These are phyloP conservation scores for Micrasema longulum DNA, from an alignment of 1,140 invertebrate species.

Conservation along the genomic window DNA sequence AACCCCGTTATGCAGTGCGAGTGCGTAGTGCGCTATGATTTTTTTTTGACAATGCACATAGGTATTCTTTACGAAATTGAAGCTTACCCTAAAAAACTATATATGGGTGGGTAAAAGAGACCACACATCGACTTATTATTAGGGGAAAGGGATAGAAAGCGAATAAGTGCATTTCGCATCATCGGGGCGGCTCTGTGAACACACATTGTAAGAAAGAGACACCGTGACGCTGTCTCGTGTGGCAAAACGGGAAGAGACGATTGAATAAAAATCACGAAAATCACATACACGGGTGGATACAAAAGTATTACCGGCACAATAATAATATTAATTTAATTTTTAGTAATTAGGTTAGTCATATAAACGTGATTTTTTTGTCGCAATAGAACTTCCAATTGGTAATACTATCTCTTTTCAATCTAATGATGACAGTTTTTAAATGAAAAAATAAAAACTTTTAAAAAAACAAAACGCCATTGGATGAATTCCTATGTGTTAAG, in stretches of 20 bases:
- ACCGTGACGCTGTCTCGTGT: slow-evolving; percentile 48
- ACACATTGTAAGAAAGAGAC: slow-evolving; percentile 37
- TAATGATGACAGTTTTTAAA: too few relatives aligned
- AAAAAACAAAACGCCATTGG: too few relatives aligned
- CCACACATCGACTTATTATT: slow-evolving; percentile 26
- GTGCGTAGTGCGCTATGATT: slow-evolving; percentile 33
- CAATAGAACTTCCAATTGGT: too few relatives aligned
- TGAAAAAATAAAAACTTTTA: too few relatives aligned
- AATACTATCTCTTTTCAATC: too few relatives aligned
- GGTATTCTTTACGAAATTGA: slow-evolving; percentile 44
- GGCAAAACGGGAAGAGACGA: slow-evolving; percentile 51
- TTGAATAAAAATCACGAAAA: slow-evolving; percentile 49
- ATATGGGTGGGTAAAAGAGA: slow-evolving; percentile 51
- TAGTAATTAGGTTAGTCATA: too few relatives aligned
- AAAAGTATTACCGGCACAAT: background rate
- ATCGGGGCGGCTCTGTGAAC: slow-evolving; percentile 38
- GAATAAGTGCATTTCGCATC: slow-evolving; percentile 56
- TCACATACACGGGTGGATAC: slow-evolving; percentile 37
- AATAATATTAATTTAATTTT: too few relatives aligned
- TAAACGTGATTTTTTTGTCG: too few relatives aligned
- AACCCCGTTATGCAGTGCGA: slow-evolving; percentile 1
- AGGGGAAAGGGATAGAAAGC: slow-evolving; percentile 45
- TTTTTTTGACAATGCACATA: slow-evolving; percentile 32
- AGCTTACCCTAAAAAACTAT: slow-evolving; percentile 53
- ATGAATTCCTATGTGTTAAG: too few relatives aligned